phyloP scores from a whole-genome alignment of 2,888 invertebrate species.

The Lasioglossum pauxillum region DNA sequence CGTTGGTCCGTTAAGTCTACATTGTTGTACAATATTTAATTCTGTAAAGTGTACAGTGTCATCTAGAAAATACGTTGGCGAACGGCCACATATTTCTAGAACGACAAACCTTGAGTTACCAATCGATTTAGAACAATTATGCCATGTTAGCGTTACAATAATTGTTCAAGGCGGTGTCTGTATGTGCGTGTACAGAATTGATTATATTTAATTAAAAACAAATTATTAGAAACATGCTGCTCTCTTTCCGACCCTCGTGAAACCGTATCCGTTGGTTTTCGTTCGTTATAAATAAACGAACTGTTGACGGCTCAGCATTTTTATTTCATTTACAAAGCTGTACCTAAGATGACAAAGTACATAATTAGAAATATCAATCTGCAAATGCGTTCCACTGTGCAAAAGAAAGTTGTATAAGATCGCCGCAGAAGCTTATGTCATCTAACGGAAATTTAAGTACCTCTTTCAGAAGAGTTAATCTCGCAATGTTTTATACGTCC shows the following conservation, averaged over 20 bases:
- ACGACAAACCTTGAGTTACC: background rate
- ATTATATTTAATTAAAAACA: slow-evolving; percentile 4
- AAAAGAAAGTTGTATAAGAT: background rate
- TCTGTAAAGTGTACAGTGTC: background rate
- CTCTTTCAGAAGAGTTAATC: background rate
- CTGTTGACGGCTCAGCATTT: background rate
- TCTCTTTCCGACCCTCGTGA: background rate
- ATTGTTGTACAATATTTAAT: background rate
- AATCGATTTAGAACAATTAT: slow-evolving; percentile 3
- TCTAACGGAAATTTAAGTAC: background rate
- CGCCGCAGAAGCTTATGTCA: background rate
- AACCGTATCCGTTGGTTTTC: background rate
- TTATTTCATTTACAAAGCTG: background rate
- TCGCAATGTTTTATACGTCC: background rate
- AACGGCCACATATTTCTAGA: background rate
- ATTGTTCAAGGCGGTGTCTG: background rate
- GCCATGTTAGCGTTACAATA: background rate
- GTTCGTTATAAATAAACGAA: background rate
- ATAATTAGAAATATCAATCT: background rate
- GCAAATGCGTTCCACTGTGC: background rate
- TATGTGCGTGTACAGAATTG: background rate
- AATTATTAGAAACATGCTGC: background rate
- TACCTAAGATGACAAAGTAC: background rate
- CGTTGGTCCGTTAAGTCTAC: background rate
- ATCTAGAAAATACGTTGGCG: background rate